Base-by-base conservation (phyloP, 2,797 vertebrate genomes). In the Xenentodon cancila region DNA sequence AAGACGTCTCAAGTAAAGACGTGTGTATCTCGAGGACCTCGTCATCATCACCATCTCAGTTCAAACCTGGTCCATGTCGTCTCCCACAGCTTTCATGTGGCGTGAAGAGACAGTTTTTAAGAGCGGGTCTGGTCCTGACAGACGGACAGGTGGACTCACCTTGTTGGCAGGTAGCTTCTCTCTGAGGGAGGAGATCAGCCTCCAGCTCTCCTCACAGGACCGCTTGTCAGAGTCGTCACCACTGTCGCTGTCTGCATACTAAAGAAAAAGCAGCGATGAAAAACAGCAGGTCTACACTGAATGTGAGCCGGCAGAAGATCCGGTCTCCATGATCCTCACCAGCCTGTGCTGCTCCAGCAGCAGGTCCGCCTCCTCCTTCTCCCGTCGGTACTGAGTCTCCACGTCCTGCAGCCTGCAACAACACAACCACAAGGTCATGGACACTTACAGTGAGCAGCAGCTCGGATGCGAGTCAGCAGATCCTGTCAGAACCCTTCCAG, bases 121-220 rank as follows among this genome's bases (percentile, higher is more conserved):
- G n/a, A n/a, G n/a, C 25, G 25, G 25, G 25, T 25, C 25, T 25
- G 25, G n/a, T n/a, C n/a, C n/a, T n/a, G n/a, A n/a, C n/a, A n/a
- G n/a, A n/a, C n/a, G n/a, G n/a, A n/a, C n/a, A n/a, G n/a, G n/a
- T n/a, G 25, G 25, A 5, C 34, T 6, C 1, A 91, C 92, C 46
- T 95, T 95, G 81, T 94, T 95, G 0, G 96, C 93, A 0, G 96
- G 96, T 5, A 97, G 93, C 55, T 96, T 95, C 84, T 96, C 95
- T 37, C 96, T 84, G 53, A 97, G 89, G 0, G 96, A 95, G 0
- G 96, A 94, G 51, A 97, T 96, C 25, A 97, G 93, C 30, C 94
- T 92, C 96, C 96, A 97, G 81, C 95, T 96, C 72, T 96, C 96
- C 80, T 97, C 96, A n/a, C 96, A 96, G 1, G 95, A 96, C 0